Conservation (phyloP, 2,113 vertebrate species). For the Thryonomys swinderianus region DNA sequence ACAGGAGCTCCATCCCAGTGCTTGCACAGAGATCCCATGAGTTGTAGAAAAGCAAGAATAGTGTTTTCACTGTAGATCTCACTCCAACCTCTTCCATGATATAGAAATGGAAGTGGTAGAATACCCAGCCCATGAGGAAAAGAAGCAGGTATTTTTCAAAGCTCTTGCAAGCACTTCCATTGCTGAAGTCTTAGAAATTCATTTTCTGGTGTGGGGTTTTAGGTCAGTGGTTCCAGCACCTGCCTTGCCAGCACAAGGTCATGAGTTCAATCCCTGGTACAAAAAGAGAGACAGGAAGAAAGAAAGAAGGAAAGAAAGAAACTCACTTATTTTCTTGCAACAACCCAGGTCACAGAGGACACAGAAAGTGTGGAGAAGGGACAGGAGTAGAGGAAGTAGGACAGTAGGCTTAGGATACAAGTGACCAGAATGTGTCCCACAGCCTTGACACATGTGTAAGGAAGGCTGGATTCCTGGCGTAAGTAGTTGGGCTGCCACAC, state of each 20-base stretch:
- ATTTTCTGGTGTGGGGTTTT: too few relatives aligned
- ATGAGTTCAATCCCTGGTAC: too few relatives aligned
- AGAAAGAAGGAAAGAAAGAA: too few relatives aligned
- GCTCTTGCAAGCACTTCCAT: not conserved
- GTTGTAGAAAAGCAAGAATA: not conserved
- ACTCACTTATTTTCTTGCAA: not conserved
- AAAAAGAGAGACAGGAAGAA: too few relatives aligned
- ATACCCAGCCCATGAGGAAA: not conserved
- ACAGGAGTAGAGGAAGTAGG: not conserved
- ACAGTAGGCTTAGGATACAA: not conserved
- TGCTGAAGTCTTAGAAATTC: not conserved
- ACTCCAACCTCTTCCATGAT: not conserved
- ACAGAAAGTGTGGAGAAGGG: not conserved
- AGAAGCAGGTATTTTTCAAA: not conserved
- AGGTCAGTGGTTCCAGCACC: too few relatives aligned
- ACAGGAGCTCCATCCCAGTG: not conserved
- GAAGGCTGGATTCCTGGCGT: not conserved
- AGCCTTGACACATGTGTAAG: rapidly evolving
- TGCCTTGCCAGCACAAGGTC: too few relatives aligned
- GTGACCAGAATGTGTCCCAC: rapidly evolving
- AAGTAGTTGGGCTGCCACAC: rapidly evolving
- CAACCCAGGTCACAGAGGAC: not conserved
- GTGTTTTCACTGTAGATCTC: not conserved
- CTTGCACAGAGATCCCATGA: not conserved
- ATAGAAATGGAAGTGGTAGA: not conserved